Evolutionary conservation across 2,113 vertebrate species (phyloP).

Genomic region (Marcusenius ussheri): DNA sequence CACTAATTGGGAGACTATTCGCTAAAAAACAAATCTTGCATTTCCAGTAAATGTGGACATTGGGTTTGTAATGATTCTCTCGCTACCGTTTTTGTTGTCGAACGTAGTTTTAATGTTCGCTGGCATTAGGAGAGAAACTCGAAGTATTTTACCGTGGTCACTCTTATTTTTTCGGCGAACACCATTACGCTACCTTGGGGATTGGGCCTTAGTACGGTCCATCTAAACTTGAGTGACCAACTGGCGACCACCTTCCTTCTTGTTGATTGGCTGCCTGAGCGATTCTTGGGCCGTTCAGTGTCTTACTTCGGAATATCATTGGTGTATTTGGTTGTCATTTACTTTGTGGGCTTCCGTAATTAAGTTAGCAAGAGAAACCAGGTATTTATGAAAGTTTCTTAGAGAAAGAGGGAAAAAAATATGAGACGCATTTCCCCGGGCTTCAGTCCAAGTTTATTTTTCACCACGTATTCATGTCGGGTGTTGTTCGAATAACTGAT

Average conservation of each 20-base stretch:
- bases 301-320: slow-evolving; percentile 44
- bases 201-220: slow-evolving; percentile 56
- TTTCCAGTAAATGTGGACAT: neutral
- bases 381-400: slow-evolving; percentile 36
- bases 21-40: neutral
- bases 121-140: neutral
- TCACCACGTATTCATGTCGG: neutral
- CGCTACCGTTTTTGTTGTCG: slow-evolving; percentile 13
- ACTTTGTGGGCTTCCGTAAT: slow-evolving; percentile 47
- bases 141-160: slow-evolving; percentile 19
- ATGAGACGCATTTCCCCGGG: neutral
- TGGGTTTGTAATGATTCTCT: neutral
- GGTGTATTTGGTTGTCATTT: slow-evolving; percentile 46
- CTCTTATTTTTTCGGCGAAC: slow-evolving; percentile 39
- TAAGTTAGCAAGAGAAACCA: slow-evolving; percentile 58
- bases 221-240: slow-evolving; percentile 47
- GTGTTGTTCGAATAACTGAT: neutral
- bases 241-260: slow-evolving; percentile 25
- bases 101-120: slow-evolving; percentile 26
- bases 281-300: slow-evolving; percentile 43
- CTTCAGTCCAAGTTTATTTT: neutral
- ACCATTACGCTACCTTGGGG: slow-evolving; percentile 50
- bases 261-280: slow-evolving; percentile 46
- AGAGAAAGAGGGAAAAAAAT: neutral
- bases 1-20: slow-evolving; percentile 22